A percentile compares a stretch with the other conserved stretches of the same genome.
These are phyloP conservation scores for Plectus sambesii DNA, from an alignment of 1,140 invertebrate genomes.

Conservation along the genomic window DNA sequence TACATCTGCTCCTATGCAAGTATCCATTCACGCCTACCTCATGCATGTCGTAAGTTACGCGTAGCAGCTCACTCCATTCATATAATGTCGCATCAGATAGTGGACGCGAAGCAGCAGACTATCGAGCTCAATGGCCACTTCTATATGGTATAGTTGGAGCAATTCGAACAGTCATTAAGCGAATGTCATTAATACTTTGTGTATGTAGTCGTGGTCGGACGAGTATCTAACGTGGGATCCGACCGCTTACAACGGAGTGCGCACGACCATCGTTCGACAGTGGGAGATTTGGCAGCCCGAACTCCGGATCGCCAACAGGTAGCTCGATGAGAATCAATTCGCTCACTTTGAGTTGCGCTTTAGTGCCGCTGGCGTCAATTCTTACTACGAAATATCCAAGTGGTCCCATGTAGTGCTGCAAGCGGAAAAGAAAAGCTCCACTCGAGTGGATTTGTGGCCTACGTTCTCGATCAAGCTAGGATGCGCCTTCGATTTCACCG, in stretches of 20 bases:
- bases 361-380: slow-evolving; percentile 39
- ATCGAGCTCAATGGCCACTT: slow-evolving; percentile 38
- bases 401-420: slow-evolving; percentile 35
- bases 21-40: too few species aligned
- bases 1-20: too few species aligned
- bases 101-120: slow-evolving; percentile 35
- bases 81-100: too few species aligned
- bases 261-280: slow-evolving; percentile 30
- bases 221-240: slow-evolving; percentile 38
- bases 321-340: neutral
- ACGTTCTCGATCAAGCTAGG: slow-evolving; percentile 39
- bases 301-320: slow-evolving; percentile 14
- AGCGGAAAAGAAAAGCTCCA: slow-evolving; percentile 15
- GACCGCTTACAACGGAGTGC: slow-evolving; percentile 30
- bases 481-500: slow-evolving; percentile 33
- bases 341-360: slow-evolving; percentile 3
- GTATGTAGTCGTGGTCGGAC: slow-evolving; percentile 26
- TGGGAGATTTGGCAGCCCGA: slow-evolving; percentile 24
- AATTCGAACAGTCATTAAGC: too few species aligned
- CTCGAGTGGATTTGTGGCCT: slow-evolving; percentile 38
- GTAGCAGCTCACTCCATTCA: too few species aligned
- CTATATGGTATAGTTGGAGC: slow-evolving; percentile 28
- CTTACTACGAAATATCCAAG: slow-evolving; percentile 36
- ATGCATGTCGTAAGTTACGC: too few species aligned
- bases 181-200: slow-evolving; percentile 2